Conservation (phyloP, 1,140 invertebrate species). For the Tetragonula clypearis region DNA sequence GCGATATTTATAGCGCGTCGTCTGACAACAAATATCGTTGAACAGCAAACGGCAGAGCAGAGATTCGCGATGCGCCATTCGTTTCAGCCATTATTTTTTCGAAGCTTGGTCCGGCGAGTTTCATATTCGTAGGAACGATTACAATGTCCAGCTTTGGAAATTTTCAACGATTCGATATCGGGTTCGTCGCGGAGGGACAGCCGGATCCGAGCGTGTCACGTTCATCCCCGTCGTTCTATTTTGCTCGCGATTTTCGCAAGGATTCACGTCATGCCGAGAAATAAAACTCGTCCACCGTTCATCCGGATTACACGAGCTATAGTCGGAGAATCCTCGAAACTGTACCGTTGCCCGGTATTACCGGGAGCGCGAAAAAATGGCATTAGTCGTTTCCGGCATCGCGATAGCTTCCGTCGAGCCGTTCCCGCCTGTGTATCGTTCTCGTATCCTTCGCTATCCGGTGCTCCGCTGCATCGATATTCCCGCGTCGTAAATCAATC, state of each 20-base stretch:
- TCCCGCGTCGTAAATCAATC: background rate
- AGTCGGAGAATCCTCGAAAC: slow-evolving; percentile 42
- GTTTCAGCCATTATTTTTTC: slow-evolving; percentile 24
- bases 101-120: background rate
- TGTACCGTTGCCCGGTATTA: slow-evolving; percentile 45
- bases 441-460: background rate
- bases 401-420: slow-evolving; percentile 15
- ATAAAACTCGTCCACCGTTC: slow-evolving; percentile 57
- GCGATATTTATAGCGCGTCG: too few relatives aligned
- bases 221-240: slow-evolving; percentile 40
- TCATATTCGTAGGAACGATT: slow-evolving; percentile 37
- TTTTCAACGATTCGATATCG: slow-evolving; percentile 48
- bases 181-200: slow-evolving; percentile 23
- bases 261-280: slow-evolving; percentile 43
- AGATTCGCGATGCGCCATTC: slow-evolving; percentile 12
- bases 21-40: slow-evolving; percentile 9
- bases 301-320: slow-evolving; percentile 50
- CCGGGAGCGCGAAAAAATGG: slow-evolving; percentile 28
- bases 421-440: background rate
- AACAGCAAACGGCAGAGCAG: background rate
- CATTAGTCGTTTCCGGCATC: slow-evolving; percentile 19
- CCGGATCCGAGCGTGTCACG: slow-evolving; percentile 45
- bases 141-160: slow-evolving; percentile 30
- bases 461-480: background rate
- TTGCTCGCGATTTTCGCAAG: slow-evolving; percentile 51